Conservation (phyloP, 2,888 invertebrate genomes). For the Melanophora roralis region DNA sequence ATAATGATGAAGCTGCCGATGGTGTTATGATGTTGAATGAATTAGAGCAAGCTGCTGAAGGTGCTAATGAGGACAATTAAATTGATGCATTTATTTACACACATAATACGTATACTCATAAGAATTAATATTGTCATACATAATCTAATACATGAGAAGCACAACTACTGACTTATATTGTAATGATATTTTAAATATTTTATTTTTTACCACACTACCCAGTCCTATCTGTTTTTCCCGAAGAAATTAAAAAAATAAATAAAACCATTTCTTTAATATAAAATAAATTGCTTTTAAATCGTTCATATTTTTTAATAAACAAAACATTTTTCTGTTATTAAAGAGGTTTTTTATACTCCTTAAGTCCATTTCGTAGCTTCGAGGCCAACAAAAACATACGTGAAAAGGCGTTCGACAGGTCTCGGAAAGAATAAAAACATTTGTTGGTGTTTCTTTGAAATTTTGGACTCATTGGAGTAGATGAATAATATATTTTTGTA, state of each 20-base stretch:
- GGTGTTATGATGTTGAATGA: conserved; percentile 71
- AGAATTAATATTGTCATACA: not conserved
- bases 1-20: conserved; percentile 72
- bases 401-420: too few species aligned
- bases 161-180: conserved; percentile 18
- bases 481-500: too few species aligned
- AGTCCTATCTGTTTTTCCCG: not conserved
- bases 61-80: conserved; percentile 68
- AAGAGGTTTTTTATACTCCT: too few species aligned
- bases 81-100: conserved; percentile 37
- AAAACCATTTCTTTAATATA: conserved; percentile 29
- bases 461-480: too few species aligned
- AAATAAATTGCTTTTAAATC: conserved; percentile 44
- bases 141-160: not conserved
- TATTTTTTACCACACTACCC: too few species aligned
- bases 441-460: too few species aligned
- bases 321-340: too few species aligned
- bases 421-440: too few species aligned
- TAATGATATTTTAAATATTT: too few species aligned
- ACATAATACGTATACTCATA: not conserved
- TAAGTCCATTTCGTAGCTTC: too few species aligned
- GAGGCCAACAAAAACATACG: too few species aligned
- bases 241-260: conserved; percentile 19
- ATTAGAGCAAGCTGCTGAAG: conserved; percentile 68
- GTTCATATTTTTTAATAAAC: too few species aligned